A percentile compares a stretch with the other conserved stretches of the same genome.
phyloP scores from a whole-genome alignment of 37 sponge, comb jelly and placozoan genomes.

The Ianthella basta region DNA sequence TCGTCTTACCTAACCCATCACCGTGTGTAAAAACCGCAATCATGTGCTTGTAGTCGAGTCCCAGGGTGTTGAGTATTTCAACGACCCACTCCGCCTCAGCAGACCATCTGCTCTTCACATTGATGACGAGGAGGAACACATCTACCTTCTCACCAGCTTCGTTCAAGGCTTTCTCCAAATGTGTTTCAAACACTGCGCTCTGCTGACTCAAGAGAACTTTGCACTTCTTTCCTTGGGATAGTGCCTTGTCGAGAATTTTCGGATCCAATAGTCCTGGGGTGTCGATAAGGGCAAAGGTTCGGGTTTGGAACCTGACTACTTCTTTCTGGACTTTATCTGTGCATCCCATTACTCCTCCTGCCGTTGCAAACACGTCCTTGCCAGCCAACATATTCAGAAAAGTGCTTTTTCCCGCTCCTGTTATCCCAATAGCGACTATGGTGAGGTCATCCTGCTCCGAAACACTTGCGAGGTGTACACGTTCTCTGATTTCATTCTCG shows the following conservation, averaged over 20 bases:
- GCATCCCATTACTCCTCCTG: background rate
- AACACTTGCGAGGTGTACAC: background rate
- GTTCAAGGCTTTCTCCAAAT: background rate
- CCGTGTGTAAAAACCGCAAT: slow-evolving; percentile 21
- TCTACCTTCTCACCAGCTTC: background rate
- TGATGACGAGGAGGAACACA: slow-evolving; percentile 1
- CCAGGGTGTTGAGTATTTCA: background rate
- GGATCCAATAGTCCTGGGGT: slow-evolving; percentile 19
- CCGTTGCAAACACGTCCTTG: background rate
- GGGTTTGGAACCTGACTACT: background rate
- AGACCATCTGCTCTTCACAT: background rate
- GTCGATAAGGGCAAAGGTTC: background rate
- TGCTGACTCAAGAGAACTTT: background rate
- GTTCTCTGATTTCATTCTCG: background rate
- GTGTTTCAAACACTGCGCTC: background rate
- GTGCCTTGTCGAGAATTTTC: background rate
- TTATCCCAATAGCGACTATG: background rate
- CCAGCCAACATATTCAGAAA: background rate
- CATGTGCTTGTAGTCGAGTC: background rate
- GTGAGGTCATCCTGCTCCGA: background rate
- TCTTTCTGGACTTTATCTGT: background rate
- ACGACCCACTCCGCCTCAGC: background rate
- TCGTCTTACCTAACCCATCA: background rate
- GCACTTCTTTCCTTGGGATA: no score
- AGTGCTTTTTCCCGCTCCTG: slow-evolving; percentile 20